These are phyloP conservation scores for Gonocerus acuteangulatus DNA, from an alignment of 2,888 invertebrate genomes.

Conservation along the genomic window DNA sequence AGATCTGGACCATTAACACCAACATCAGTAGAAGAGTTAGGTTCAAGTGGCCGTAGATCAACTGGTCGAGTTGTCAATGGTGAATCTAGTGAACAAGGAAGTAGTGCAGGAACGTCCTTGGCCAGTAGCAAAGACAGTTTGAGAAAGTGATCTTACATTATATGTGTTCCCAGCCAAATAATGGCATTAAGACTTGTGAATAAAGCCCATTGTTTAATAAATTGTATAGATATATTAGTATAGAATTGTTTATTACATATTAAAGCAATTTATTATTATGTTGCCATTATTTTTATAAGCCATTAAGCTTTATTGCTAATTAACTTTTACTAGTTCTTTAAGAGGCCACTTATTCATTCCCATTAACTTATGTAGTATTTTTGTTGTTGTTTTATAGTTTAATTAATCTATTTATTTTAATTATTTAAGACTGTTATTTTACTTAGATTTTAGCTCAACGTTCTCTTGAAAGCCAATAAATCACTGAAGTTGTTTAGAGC, in stretches of 20 bases:
- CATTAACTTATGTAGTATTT: too few species aligned
- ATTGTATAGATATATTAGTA: constrained; percentile 14
- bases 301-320: constrained; percentile 6
- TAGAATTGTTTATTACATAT: constrained; percentile 6
- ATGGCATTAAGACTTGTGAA: constrained; percentile 20
- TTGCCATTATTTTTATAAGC: constrained; percentile 17
- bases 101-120: constrained; percentile 42
- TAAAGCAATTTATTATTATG: constrained; percentile 8
- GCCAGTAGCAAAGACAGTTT: constrained; percentile 43
- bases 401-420: too few species aligned
- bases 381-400: too few species aligned
- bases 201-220: constrained; percentile 17
- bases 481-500: too few species aligned
- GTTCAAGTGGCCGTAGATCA: constrained; percentile 39
- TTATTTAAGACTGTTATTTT: too few species aligned
- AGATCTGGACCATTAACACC: constrained; percentile 42
- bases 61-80: constrained; percentile 38
- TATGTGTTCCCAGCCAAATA: constrained; percentile 21
- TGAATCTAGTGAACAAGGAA: constrained; percentile 39
- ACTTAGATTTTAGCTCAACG: too few species aligned
- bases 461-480: too few species aligned
- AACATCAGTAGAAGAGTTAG: constrained; percentile 42
- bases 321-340: neutral
- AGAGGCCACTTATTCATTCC: too few species aligned
- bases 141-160: constrained; percentile 40